These are phyloP conservation scores for Tupiocoris notatus DNA, from an alignment of 2,888 invertebrate species.

Conservation along the genomic window DNA sequence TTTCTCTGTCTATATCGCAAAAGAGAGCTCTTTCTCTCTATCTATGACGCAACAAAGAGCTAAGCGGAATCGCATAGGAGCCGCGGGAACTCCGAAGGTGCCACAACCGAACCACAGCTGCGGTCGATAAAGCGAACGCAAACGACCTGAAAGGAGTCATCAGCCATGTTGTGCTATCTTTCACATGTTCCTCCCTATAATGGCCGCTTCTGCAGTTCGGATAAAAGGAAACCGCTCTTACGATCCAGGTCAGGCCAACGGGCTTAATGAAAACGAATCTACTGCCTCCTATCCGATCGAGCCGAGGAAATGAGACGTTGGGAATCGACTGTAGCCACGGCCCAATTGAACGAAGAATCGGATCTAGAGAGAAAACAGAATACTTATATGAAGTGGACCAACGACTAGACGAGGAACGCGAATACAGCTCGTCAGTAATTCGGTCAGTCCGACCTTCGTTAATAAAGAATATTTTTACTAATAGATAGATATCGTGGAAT, in stretches of 20 bases:
- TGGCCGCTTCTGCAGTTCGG: not conserved
- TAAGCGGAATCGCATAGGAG: not conserved
- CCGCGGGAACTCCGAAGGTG: not conserved
- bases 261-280: constrained; percentile 28
- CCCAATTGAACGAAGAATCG: not conserved
- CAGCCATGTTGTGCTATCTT: not conserved
- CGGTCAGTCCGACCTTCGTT: too few relatives aligned
- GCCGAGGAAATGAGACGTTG: not conserved
- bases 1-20: not conserved
- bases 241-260: constrained; percentile 17
- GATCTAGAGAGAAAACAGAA: not conserved
- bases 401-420: too few relatives aligned
- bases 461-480: too few relatives aligned
- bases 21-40: too few relatives aligned
- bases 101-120: constrained; percentile 3
- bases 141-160: constrained; percentile 9
- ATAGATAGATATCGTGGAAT: too few relatives aligned
- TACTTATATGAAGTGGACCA: too few relatives aligned
- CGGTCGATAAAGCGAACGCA: not conserved
- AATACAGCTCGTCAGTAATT: too few relatives aligned
- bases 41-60: not conserved
- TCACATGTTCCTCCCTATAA: not conserved
- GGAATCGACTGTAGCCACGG: not conserved
- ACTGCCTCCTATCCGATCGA: constrained; percentile 8
- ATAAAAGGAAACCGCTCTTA: not conserved